Evolutionary conservation across 1,140 invertebrate genomes (phyloP).

Genomic region (Drosophila repleta): DNA sequence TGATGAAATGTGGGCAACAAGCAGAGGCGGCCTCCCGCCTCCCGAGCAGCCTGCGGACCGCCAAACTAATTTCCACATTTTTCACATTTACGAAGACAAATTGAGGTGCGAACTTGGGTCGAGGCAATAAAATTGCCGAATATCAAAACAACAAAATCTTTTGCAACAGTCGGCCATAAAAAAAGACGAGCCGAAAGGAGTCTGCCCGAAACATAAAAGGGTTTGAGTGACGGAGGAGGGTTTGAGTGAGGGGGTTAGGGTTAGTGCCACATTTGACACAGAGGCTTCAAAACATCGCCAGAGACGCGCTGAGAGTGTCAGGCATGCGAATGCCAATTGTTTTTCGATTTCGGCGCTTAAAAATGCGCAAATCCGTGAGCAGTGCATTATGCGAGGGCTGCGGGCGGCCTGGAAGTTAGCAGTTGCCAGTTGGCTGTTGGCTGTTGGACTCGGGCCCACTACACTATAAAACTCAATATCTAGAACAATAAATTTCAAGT

Average conservation of each 20-base stretch:
- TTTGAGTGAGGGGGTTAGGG: conserved; percentile 19
- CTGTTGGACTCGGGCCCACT: conserved; percentile 28
- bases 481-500: conserved; percentile 75
- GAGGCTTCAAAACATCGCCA: conserved; percentile 45
- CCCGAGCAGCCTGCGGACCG: conserved; percentile 39
- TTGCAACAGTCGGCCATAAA: conserved; percentile 71
- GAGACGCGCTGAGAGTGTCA: conserved; percentile 55
- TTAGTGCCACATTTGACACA: conserved; percentile 42
- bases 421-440: no score
- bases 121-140: conserved; percentile 82
- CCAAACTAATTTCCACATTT: conserved; percentile 84
- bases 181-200: conserved; percentile 28
- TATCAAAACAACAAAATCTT: conserved; percentile 82
- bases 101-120: conserved; percentile 84
- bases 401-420: conserved; percentile 8
- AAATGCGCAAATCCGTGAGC: conserved; percentile 64
- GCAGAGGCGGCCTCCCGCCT: no score
- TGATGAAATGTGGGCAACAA: conserved; percentile 71
- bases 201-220: conserved; percentile 24
- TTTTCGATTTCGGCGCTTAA: conserved; percentile 74
- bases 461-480: conserved; percentile 83
- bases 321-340: conserved; percentile 80
- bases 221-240: conserved; percentile 23
- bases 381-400: conserved; percentile 44
- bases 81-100: conserved; percentile 84